Evolutionary conservation across 2,113 vertebrate species (phyloP).

Genomic region (Oxyruncus cristatus): DNA sequence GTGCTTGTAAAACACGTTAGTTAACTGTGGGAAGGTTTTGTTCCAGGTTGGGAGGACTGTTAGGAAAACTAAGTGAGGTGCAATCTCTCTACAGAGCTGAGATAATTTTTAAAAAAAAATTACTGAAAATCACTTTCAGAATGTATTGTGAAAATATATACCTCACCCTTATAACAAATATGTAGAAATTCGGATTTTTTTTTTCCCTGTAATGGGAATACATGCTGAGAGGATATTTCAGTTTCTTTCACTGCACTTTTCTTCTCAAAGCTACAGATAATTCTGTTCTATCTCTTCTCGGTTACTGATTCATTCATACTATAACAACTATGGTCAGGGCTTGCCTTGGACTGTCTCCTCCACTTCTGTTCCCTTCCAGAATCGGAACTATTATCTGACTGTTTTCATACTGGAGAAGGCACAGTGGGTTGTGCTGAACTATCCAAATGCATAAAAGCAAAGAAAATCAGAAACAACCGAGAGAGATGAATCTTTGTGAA

Average conservation of each 20-base stretch:
- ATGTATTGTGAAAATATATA: not conserved
- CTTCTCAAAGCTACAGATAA: slow-evolving; percentile 1
- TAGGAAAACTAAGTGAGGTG: not conserved
- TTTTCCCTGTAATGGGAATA: not conserved
- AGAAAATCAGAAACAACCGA: not conserved
- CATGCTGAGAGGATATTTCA: not conserved
- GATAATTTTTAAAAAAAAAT: no score
- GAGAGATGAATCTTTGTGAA: not conserved
- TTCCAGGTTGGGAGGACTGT: not conserved
- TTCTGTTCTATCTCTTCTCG: not conserved
- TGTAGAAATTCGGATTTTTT: not conserved
- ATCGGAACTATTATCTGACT: slow-evolving; percentile 15
- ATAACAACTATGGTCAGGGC: not conserved
- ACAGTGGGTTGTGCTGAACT: slow-evolving; percentile 34
- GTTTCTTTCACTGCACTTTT: not conserved
- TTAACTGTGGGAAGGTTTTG: not conserved
- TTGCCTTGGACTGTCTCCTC: slow-evolving; percentile 27
- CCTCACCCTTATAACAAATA: not conserved
- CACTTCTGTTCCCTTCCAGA: slow-evolving; percentile 42
- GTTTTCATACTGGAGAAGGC: slow-evolving; percentile 30
- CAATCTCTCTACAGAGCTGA: not conserved
- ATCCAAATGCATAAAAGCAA: not conserved
- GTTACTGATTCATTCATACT: not conserved
- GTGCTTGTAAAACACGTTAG: not conserved
- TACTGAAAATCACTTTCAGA: not conserved